A percentile compares a stretch with the other conserved stretches of the same genome.
phyloP scores from a whole-genome alignment of 2,797 vertebrate species.

The Neosalanx taihuensis region DNA sequence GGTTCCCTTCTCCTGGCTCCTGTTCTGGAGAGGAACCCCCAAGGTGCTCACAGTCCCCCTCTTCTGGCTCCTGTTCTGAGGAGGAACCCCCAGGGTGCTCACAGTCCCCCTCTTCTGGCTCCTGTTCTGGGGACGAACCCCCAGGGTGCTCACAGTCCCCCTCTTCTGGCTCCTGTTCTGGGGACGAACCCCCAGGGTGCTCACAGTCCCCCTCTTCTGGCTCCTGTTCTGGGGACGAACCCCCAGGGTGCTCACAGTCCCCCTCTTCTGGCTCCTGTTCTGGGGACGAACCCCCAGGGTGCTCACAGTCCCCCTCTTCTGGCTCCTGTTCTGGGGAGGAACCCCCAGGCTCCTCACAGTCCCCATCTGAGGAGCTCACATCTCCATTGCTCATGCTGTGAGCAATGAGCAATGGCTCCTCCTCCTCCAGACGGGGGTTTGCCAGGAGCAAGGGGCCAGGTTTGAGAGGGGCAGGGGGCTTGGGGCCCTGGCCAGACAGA shows the following conservation, averaged over 20 bases:
- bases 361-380: constrained; percentile 63
- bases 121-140: constrained; percentile 15
- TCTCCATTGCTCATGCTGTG: constrained; percentile 81
- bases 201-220: constrained; percentile 57
- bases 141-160: constrained; percentile 31
- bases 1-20: constrained; percentile 3
- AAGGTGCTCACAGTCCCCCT: not conserved
- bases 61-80: constrained; percentile 4
- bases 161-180: constrained; percentile 29
- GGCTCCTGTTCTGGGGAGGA: constrained; percentile 3
- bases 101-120: constrained; percentile 39
- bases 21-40: no score
- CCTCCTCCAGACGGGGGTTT: constrained; percentile 55
- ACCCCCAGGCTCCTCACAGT: constrained; percentile 11
- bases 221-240: not conserved
- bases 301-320: not conserved
- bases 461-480: constrained; percentile 91
- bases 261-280: not conserved
- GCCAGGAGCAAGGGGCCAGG: constrained; percentile 71
- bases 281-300: not conserved
- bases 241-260: not conserved
- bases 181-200: no score
- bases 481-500: constrained; percentile 77
- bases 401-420: no score
- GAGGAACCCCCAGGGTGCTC: constrained; percentile 8